Evolutionary conservation across 2,797 vertebrate species (phyloP).

Genomic region (Microchirus variegatus): DNA sequence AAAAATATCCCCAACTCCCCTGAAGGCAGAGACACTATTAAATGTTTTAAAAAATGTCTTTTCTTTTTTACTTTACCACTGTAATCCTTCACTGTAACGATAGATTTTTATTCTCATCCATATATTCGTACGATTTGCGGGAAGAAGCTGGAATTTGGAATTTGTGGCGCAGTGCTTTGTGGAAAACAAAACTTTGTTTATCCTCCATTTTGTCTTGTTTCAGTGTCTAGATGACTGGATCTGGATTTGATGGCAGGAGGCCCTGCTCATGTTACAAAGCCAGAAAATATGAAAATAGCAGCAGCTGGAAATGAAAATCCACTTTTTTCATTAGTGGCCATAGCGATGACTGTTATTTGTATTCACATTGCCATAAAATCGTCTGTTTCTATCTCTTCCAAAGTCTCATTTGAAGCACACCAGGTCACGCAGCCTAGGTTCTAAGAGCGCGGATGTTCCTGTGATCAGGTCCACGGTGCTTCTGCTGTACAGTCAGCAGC

Average conservation of each 20-base stretch:
- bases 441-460: conserved; percentile 2
- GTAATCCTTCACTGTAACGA: conserved; percentile 62
- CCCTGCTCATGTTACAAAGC: conserved; percentile 11
- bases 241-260: background rate
- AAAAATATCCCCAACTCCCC: conserved; percentile 66
- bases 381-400: background rate
- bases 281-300: background rate
- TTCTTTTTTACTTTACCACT: conserved; percentile 55
- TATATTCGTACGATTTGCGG: conserved; percentile 38
- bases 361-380: too few relatives aligned
- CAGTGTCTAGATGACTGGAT: too few relatives aligned
- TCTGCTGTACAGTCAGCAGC: conserved; percentile 27
- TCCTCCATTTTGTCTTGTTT: background rate
- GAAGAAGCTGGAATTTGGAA: conserved; percentile 48
- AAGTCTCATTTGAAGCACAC: background rate
- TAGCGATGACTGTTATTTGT: background rate
- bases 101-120: conserved; percentile 47
- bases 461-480: conserved; percentile 11
- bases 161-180: conserved; percentile 12
- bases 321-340: background rate
- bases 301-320: background rate
- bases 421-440: background rate
- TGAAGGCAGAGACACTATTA: conserved; percentile 65
- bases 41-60: conserved; percentile 61
- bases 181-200: conserved; percentile 25